phyloP scores from a whole-genome alignment of 2,888 invertebrate genomes.

The Ectobius pallidus region DNA sequence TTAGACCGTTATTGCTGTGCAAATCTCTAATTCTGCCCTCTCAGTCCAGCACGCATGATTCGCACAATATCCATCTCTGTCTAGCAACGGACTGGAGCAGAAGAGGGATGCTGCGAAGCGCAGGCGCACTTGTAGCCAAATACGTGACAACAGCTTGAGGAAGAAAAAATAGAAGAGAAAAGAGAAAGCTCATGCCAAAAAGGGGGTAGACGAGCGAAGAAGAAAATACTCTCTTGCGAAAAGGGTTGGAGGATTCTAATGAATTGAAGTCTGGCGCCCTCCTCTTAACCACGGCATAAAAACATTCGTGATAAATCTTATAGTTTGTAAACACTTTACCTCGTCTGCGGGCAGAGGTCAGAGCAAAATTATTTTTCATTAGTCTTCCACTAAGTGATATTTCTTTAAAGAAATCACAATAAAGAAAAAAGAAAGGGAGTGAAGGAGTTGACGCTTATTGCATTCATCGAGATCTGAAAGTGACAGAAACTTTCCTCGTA shows the following conservation, averaged over 20 bases:
- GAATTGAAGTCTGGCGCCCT: background rate
- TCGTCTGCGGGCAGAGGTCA: too few relatives aligned
- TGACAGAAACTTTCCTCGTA: too few relatives aligned
- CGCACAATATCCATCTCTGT: background rate
- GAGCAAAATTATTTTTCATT: too few relatives aligned
- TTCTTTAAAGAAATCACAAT: background rate
- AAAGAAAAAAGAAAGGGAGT: background rate
- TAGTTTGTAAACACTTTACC: background rate
- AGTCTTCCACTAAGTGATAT: background rate
- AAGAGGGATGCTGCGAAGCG: conserved; percentile 4
- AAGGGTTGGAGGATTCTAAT: background rate
- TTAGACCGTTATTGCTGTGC: background rate
- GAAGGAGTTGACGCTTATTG: background rate
- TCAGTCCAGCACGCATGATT: background rate
- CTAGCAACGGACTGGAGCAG: conserved; percentile 1
- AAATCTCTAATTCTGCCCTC: background rate
- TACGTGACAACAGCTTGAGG: conserved; percentile 14
- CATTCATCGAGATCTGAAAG: too few relatives aligned
- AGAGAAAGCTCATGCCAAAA: background rate
- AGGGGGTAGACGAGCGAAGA: background rate
- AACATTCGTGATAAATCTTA: background rate
- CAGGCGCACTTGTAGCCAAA: background rate
- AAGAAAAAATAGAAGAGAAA: background rate
- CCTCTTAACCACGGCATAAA: background rate
- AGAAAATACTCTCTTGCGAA: background rate